Percentiles rank a stretch among this genome's conserved stretches.
phyloP scores from a whole-genome alignment of 2,888 invertebrate species.

The Tenthredo scrophulariae region DNA sequence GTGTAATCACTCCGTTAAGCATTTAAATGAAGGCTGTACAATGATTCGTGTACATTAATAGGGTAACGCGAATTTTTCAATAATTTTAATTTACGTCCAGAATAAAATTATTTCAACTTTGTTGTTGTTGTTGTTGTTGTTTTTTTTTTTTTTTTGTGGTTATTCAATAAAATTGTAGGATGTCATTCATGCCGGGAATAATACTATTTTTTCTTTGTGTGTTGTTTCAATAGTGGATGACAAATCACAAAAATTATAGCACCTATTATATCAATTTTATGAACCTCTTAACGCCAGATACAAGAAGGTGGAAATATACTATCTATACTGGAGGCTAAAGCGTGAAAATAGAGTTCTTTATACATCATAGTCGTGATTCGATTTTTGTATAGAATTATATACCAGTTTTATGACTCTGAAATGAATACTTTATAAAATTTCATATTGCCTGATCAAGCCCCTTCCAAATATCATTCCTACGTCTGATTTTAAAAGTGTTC shows the following conservation, averaged over 20 bases:
- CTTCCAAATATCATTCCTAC: too few relatives aligned
- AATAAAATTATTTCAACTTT: not conserved
- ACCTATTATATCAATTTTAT: not conserved
- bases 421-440: too few relatives aligned
- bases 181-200: not conserved
- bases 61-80: not conserved
- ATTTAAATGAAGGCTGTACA: not conserved
- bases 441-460: too few relatives aligned
- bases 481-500: too few relatives aligned
- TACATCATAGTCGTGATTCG: not conserved
- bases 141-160: not conserved
- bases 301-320: not conserved
- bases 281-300: not conserved
- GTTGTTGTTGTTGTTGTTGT: too few relatives aligned
- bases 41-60: not conserved
- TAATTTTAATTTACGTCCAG: not conserved
- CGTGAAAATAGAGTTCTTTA: not conserved
- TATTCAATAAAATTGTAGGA: not conserved
- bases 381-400: not conserved
- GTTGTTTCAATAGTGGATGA: not conserved
- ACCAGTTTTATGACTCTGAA: too few relatives aligned
- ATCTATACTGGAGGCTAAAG: not conserved
- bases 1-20: not conserved
- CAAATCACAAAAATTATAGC: not conserved
- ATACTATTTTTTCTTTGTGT: not conserved